Percentiles rank a stretch among this genome's conserved stretches.
These are phyloP conservation scores for Eristalis intricaria DNA, from an alignment of 2,888 invertebrate species.

Conservation along the genomic window DNA sequence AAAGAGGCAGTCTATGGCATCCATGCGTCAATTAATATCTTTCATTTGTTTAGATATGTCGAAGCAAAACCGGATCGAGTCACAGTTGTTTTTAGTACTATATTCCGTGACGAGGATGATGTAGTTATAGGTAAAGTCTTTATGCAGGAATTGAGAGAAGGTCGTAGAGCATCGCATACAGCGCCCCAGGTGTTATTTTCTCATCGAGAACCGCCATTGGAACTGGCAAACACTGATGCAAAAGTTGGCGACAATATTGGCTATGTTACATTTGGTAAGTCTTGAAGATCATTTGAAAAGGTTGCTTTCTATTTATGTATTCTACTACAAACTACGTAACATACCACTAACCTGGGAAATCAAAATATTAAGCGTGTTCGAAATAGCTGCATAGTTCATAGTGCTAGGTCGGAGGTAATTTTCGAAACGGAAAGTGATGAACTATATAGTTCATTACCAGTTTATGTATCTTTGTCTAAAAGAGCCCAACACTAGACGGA, in stretches of 20 bases:
- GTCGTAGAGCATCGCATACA: slow-evolving; percentile 96
- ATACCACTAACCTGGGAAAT: too few species aligned
- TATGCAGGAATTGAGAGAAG: slow-evolving; percentile 99
- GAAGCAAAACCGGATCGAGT: slow-evolving; percentile 99
- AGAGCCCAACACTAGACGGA: background rate
- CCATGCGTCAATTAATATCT: background rate
- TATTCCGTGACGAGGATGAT: slow-evolving; percentile 99
- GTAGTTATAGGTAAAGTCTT: slow-evolving; percentile 99
- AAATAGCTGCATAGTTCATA: too few species aligned
- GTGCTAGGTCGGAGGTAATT: too few species aligned
- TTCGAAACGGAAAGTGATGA: too few species aligned
- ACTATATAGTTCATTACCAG: too few species aligned
- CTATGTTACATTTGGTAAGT: slow-evolving; percentile 98
- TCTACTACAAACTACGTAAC: too few species aligned
- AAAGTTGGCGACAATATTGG: slow-evolving; percentile 98
- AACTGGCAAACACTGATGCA: slow-evolving; percentile 96
- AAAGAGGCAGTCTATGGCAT: background rate
- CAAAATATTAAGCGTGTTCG: too few species aligned
- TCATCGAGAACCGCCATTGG: slow-evolving; percentile 98
- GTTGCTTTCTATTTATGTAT: slow-evolving; percentile 14
- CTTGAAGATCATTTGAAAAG: background rate
- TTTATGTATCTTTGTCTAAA: too few species aligned
- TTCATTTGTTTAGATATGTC: slow-evolving; percentile 89
- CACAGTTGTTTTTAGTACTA: slow-evolving; percentile 99
- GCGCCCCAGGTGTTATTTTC: slow-evolving; percentile 95